These are phyloP conservation scores for Cecidostiba fungosa DNA, from an alignment of 2,888 invertebrate species.

Conservation along the genomic window DNA sequence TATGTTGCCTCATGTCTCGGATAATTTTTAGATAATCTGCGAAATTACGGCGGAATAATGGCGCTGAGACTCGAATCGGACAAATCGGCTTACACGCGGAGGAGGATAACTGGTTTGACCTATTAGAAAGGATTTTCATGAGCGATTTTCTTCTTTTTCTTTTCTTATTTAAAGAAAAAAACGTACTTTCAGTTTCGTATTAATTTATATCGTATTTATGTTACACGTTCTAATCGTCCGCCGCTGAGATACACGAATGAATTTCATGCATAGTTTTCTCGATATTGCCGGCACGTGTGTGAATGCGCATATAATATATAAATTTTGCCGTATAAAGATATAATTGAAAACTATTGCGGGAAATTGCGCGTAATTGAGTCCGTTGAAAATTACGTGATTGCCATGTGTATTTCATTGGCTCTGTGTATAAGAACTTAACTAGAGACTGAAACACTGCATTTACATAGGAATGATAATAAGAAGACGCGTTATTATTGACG, in stretches of 20 bases:
- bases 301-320: background rate
- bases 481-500: background rate
- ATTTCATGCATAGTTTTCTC: background rate
- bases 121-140: conserved; percentile 49
- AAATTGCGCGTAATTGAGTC: conserved; percentile 3
- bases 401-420: background rate
- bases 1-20: conserved; percentile 14
- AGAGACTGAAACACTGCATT: background rate
- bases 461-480: conserved; percentile 2
- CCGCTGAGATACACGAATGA: background rate
- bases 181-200: background rate
- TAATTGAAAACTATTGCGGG: background rate
- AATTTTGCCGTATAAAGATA: background rate
- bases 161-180: background rate
- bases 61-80: conserved; percentile 37
- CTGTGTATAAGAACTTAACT: background rate
- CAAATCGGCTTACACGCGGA: conserved; percentile 51
- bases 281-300: background rate
- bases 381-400: background rate
- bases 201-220: background rate
- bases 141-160: background rate
- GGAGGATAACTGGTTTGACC: conserved; percentile 53
- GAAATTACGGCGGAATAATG: conserved; percentile 56
- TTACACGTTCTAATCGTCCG: background rate
- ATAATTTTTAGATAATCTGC: conserved; percentile 61